phyloP scores from a whole-genome alignment of 2,113 vertebrate species.

The Pteropus alecto region DNA sequence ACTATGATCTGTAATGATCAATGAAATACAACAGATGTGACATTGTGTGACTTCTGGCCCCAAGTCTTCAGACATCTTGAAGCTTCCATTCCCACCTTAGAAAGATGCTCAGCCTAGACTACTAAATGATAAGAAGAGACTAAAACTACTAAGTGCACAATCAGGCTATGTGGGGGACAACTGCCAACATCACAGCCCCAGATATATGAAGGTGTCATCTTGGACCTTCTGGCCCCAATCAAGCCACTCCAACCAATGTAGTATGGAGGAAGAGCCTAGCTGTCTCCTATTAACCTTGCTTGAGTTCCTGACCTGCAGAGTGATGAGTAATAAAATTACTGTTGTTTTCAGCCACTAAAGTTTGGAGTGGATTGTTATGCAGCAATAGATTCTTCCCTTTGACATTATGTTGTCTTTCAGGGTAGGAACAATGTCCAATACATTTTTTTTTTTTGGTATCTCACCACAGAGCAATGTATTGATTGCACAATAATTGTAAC shows the following conservation, averaged over 20 bases:
- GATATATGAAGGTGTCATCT: fast-evolving
- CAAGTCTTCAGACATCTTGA: neutral
- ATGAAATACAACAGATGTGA: too few species aligned
- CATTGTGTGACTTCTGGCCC: neutral
- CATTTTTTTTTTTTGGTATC: neutral
- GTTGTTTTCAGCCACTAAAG: neutral
- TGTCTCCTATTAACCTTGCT: neutral
- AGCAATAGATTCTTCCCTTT: neutral
- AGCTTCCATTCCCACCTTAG: neutral
- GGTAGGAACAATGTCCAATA: neutral
- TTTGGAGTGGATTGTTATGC: neutral
- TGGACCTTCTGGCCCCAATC: neutral
- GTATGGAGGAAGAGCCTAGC: neutral
- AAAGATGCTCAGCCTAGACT: neutral
- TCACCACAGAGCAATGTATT: neutral
- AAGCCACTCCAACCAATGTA: neutral
- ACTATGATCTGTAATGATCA: neutral
- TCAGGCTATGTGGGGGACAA: neutral
- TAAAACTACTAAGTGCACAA: neutral
- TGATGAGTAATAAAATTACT: neutral
- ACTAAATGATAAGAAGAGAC: neutral
- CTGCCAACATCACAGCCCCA: too few species aligned
- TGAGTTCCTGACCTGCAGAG: neutral
- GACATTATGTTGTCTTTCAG: neutral
- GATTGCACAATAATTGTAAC: slow-evolving; percentile 7